Conservation (phyloP, 2,797 vertebrate genomes). For the Botia almorhae region DNA sequence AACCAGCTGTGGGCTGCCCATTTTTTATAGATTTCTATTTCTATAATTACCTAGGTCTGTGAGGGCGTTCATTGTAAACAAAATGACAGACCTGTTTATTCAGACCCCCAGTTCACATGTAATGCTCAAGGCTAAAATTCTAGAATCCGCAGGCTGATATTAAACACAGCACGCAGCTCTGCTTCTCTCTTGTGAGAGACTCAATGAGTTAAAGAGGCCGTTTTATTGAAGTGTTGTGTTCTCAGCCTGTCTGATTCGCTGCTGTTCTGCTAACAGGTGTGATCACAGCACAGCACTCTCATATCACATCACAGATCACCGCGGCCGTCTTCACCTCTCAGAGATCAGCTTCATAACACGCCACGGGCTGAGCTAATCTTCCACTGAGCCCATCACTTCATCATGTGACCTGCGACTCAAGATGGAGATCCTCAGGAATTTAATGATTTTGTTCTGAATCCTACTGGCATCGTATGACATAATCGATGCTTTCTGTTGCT, state of each 20-base stretch:
- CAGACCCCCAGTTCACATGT: neutral
- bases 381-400: conserved; percentile 6
- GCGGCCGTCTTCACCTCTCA: conserved; percentile 10
- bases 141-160: too few relatives aligned
- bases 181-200: neutral
- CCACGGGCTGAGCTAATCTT: neutral
- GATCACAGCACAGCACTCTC: conserved; percentile 58
- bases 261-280: conserved; percentile 51
- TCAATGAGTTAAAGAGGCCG: conserved; percentile 17
- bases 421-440: neutral
- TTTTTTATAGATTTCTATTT: neutral
- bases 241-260: conserved; percentile 41
- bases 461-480: too few relatives aligned
- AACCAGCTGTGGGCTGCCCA: neutral
- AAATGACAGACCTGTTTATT: neutral
- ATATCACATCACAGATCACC: conserved; percentile 50
- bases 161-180: neutral
- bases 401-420: neutral
- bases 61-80: neutral
- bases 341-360: conserved; percentile 14
- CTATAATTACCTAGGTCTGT: neutral
- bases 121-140: neutral
- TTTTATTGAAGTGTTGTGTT: conserved; percentile 36
- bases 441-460: neutral
- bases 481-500: too few relatives aligned